These are phyloP conservation scores for Lymantria monacha DNA, from an alignment of 2,888 invertebrate genomes.

Conservation along the genomic window DNA sequence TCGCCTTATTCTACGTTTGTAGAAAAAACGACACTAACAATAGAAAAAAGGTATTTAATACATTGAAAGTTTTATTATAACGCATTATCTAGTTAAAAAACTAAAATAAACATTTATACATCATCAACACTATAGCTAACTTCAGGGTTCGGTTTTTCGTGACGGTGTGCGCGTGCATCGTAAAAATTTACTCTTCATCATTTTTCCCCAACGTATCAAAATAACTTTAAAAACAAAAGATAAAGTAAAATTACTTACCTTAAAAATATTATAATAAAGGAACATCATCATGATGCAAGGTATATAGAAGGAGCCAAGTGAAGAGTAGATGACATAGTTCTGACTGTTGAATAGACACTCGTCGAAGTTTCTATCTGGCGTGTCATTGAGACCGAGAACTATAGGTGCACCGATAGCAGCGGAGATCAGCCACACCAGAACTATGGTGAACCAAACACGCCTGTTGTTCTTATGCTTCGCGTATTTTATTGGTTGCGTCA, in stretches of 20 bases:
- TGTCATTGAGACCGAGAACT: constrained; percentile 97
- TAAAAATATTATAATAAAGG: constrained; percentile 98
- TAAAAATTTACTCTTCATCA: too few species aligned
- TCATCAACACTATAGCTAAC: too few species aligned
- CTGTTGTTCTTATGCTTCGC: constrained; percentile 98
- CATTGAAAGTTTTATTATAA: too few species aligned
- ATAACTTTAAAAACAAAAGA: too few species aligned
- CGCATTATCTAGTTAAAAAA: too few species aligned
- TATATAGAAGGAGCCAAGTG: constrained; percentile 98
- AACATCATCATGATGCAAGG: constrained; percentile 99
- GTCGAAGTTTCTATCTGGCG: constrained; percentile 89
- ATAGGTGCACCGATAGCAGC: constrained; percentile 98
- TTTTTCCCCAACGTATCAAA: too few species aligned
- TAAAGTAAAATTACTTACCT: constrained; percentile 82
- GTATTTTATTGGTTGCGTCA: constrained; percentile 99
- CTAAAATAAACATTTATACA: too few species aligned
- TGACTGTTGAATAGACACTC: constrained; percentile 98
- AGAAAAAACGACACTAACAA: too few species aligned
- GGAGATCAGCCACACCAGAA: constrained; percentile 95
- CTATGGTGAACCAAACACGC: constrained; percentile 96
- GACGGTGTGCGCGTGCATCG: too few species aligned
- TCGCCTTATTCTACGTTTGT: too few species aligned
- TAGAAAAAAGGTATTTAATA: too few species aligned
- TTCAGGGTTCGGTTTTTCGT: too few species aligned
- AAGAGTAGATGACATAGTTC: constrained; percentile 98